Evolutionary conservation across 1,140 invertebrate genomes (phyloP), one percentile per base, ranked within the genome.

Genomic region (Heliconius hewitsoni): DNA sequence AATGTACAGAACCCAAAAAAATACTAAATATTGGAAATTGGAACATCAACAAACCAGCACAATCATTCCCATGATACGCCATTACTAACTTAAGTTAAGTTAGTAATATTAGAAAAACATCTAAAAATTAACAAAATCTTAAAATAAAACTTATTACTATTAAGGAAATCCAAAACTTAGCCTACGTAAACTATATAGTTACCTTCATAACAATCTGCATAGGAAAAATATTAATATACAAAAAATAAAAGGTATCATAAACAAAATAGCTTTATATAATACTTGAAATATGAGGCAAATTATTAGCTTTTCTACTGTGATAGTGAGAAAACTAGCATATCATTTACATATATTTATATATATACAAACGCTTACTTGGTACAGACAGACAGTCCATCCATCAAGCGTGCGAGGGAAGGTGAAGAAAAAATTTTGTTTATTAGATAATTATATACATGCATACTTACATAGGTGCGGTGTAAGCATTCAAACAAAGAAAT

Each of bases 341-440:
- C 27, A 27, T 1, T 66, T 66, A 66, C 27, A 66, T 66, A 66
- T 66, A 19, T 52, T 18, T 19, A 66, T 57, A 66, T 19, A 66
- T 57, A 66, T 57, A 76, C 23, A 50, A 71, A 30, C 50, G 60
- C 86, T 87, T 87, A 87, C 86, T 86, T 87, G 85, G 81, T 27
- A 87, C 75, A 87, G 74, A 86, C 77, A 82, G 82, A 83, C 78
- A 84, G 72, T 79, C 78, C 80, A 84, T 84, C 84, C 83, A 82
- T 82, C 77, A 84, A 84, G 86, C 76, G 81, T 84, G 86, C 84
- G 80, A 80, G 55, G 70, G 77, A 73, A 34, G 71, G 77, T 76
- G 82, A 78, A 66, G 77, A 81, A 74, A 84, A 81, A 81, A 4
- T 46, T 52, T 71, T 60, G 73, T 78, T 79, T 77, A 83, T 81